phyloP scores from a whole-genome alignment of 2,888 invertebrate genomes.

The Leptinotarsa tumamoca region DNA sequence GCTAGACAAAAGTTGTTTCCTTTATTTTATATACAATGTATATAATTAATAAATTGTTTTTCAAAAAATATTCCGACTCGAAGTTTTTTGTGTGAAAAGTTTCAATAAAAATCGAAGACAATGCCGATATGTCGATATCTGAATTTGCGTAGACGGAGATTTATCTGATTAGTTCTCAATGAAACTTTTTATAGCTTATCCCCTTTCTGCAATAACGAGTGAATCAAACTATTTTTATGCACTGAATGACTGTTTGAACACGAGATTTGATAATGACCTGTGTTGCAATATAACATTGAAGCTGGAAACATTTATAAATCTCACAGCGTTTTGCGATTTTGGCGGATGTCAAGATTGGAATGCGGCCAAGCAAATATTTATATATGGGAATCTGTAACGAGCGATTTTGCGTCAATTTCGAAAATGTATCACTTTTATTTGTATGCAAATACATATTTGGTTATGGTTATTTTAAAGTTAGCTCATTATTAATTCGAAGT shows the following conservation, averaged over 20 bases:
- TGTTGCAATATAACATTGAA: conserved; percentile 54
- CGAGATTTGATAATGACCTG: conserved; percentile 52
- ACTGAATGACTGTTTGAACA: neutral
- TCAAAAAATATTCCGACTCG: no score
- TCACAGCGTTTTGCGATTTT: conserved; percentile 44
- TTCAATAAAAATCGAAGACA: no score
- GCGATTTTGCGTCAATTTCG: conserved; percentile 36
- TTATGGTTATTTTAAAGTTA: neutral
- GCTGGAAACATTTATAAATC: conserved; percentile 46
- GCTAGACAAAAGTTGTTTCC: no score
- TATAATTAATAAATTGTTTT: no score
- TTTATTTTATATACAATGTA: no score
- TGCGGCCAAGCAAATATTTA: conserved; percentile 38
- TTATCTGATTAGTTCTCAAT: no score
- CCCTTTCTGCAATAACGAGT: neutral
- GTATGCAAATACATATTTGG: neutral
- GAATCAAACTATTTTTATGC: neutral
- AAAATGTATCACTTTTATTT: conserved; percentile 21
- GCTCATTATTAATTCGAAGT: no score
- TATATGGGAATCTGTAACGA: conserved; percentile 27
- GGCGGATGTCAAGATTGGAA: conserved; percentile 47
- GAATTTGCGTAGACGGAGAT: no score
- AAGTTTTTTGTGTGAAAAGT: no score
- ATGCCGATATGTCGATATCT: no score
- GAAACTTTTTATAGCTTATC: neutral